Base-by-base conservation (phyloP, 2,797 vertebrate genomes). In the Hozukius guyotensis region DNA sequence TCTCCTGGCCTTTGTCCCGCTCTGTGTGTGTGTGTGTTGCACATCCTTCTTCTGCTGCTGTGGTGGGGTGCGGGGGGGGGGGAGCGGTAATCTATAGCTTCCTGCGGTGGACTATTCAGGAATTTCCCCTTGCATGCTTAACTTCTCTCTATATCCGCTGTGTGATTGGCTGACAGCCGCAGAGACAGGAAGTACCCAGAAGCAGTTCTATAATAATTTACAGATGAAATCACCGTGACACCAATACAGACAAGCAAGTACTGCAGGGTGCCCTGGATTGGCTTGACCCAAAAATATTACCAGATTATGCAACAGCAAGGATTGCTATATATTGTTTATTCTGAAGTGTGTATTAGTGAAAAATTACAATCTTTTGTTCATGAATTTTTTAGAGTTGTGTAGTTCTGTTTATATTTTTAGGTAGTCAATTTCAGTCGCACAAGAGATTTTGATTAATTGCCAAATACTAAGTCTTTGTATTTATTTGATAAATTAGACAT, bases 61-160 rank as follows among this genome's bases (percentile, higher is more conserved):
- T 75, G 88, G 81, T 85, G 82, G 80, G 77, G 66, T 34, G 77
- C 18, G 18, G 79, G 78, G 72, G 76, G 85, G 81, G 88, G 86
- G 83, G 27, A 72, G 82, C 55, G 80, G 75, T 85, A 89, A 88
- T 93, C 84, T 91, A 91, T 89, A 93, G 86, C 93, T 94, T 94
- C 88, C 93, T 95, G 94, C 29, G 87, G 93, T 94, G 87, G 87
- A 87, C 87, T 84, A 72, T 95, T 96, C 88, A 96, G 95, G 96
- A 96, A 96, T 95, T 96, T 94, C 96, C 46, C 96, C 95, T 90
- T 70, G 89, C 73, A 88, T 88, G 87, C 86, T 92, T 74, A 81
- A 94, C 95, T 96, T 96, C 96, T 96, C 92, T 95, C 88, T 81
- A 60, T 75, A 63, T 89, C 83, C 77, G 82, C 84, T 66, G 31